Evolutionary conservation across 2,113 vertebrate genomes (phyloP), one percentile per base, ranked within the genome.

Genomic region (Procapra przewalskii): DNA sequence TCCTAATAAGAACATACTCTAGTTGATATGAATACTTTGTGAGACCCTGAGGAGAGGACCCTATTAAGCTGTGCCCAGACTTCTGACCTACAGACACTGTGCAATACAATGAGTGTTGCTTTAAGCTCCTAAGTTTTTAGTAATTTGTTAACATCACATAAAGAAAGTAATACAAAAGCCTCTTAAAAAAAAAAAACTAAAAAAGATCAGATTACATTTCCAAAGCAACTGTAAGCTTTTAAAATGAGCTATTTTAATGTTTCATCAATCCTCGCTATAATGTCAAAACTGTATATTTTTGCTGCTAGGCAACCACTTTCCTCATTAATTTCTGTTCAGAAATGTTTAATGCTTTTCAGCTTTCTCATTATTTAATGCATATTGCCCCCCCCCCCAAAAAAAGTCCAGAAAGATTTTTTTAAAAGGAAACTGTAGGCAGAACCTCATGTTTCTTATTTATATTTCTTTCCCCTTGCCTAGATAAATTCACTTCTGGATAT

Each of bases 281-380:
- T 91, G 45, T 14, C 84, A 93, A 98, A 98, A 96, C 77, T 57
- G 12, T 62, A 25, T 94, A 82, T 94, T 95, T 90, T 86, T 91
- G 77, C 33, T 97, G 84, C 96, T 98, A 98, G 96, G 90, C 84
- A 90, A 97, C 97, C 94, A 90, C 89, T 97, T 95, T 92, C 62
- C 91, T 90, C 82, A 79, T 52, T 87, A 92, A 97, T 96, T 98
- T 98, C 96, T 98, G 94, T 79, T 98, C 64, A 97, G 90, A 92
- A 96, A 95, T 21, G 2, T 29, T 96, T 59, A 97, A 84, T 96
- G 7, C 50, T 43, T 98, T 97, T 98, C 55, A 55, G 17, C 43
- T 96, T 98, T 67, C 31, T 96, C 31, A 83, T 59, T 87, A n/a
- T 60, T 97, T 95, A 88, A 86, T 29, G 86, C 55, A 27, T 64